phyloP scores from a whole-genome alignment of 2,113 vertebrate genomes.

The Myrmecophaga tridactyla region DNA sequence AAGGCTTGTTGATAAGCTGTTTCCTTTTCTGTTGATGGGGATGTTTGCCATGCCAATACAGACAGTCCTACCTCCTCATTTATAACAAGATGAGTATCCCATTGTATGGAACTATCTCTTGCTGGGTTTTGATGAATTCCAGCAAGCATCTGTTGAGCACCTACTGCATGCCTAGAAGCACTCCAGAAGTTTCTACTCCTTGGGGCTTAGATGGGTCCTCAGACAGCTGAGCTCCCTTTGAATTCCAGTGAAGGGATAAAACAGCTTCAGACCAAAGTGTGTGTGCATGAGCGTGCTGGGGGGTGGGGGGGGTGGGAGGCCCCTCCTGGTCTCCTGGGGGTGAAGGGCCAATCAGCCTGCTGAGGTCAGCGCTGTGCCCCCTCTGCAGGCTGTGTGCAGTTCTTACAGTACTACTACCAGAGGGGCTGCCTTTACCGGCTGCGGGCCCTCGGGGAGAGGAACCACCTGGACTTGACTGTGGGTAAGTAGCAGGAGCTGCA shows the following conservation, averaged over 20 bases:
- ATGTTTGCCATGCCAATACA: neutral
- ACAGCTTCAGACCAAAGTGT: neutral
- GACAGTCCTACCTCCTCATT: neutral
- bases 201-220: neutral
- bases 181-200: neutral
- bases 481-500: constrained; percentile 84
- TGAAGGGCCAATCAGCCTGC: neutral
- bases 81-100: neutral
- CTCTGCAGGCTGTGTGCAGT: constrained; percentile 94
- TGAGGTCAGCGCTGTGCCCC: neutral
- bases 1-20: neutral
- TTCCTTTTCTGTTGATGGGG: neutral
- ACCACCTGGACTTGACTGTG: constrained; percentile 97
- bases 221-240: neutral
- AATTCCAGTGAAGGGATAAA: neutral
- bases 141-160: neutral
- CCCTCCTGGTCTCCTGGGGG: neutral
- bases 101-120: neutral
- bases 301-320: neutral
- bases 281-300: neutral
- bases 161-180: neutral
- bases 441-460: constrained; percentile 94
- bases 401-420: constrained; percentile 99
- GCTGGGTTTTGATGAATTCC: neutral
- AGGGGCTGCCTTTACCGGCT: constrained; percentile 96